phyloP scores from a whole-genome alignment of 1,140 invertebrate species.

The Phthorimaea operculella region DNA sequence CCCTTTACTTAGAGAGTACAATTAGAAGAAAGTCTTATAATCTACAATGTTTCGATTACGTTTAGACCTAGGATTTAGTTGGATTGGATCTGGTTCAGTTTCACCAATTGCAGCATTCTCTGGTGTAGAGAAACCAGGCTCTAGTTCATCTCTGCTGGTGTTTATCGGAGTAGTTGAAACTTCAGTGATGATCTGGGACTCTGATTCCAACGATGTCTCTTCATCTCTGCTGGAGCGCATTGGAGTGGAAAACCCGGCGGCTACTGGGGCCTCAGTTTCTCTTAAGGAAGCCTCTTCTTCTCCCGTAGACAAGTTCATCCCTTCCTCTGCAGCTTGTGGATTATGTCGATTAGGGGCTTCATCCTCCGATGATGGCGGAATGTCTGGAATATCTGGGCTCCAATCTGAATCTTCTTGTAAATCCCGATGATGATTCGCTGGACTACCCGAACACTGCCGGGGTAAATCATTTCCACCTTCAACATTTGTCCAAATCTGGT shows the following conservation, averaged over 20 bases:
- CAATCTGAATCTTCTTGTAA: neutral
- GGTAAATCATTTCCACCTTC: neutral
- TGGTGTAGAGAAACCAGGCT: too few species aligned
- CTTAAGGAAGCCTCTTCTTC: too few species aligned
- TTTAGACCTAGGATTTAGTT: neutral
- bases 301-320: too few species aligned
- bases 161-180: neutral
- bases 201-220: neutral
- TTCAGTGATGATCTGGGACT: neutral
- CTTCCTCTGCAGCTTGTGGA: too few species aligned
- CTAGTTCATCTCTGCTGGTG: neutral
- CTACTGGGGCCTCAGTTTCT: too few species aligned
- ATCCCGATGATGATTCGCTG: neutral
- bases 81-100: neutral
- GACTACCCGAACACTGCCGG: neutral
- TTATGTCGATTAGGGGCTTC: too few species aligned
- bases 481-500: neutral
- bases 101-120: neutral
- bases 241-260: neutral
- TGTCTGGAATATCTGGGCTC: neutral
- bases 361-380: neutral
- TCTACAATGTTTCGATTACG: neutral
- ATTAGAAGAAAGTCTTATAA: conserved; percentile 1
- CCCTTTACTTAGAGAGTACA: neutral
- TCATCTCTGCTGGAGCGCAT: too few species aligned